Evolutionary conservation across 2,797 vertebrate species (phyloP), one percentile per base, ranked within the genome.

Genomic region (Hydrolagus colliei): DNA sequence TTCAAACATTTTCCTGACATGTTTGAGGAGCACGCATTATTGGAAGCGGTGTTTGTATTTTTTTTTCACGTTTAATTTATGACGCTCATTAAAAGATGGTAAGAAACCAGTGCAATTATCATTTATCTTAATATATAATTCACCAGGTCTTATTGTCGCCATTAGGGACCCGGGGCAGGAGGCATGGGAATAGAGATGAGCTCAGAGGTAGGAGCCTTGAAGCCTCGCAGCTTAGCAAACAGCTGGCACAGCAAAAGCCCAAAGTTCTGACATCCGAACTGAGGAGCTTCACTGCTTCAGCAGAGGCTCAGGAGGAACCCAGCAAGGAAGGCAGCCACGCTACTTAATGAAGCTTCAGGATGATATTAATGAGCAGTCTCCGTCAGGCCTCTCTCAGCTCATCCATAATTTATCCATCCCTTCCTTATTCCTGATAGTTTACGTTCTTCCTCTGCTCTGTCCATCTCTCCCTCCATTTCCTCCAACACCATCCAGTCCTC

Each of bases 111-210:
- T 94, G 95, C 95, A 97, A 98, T 98, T 97, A 98, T 97, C 96
- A 97, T 98, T 98, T 97, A 98, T 98, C 96, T 97, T 98, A 95
- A 98, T 98, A 97, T 97, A 98, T 98, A 98, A 98, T 98, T 98
- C 98, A 98, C 95, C 93, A 97, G 96, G 94, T 94, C 94, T 97
- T 94, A 92, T 95, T 97, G 95, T 96, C 95, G 93, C 94, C 92
- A 91, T 94, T 94, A 93, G 93, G 89, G 92, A 93, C 92, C 90
- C 88, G 86, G 92, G 92, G 94, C 94, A 92, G 93, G 93, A 92
- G 89, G 88, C 89, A 89, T 88, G 91, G 90, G 91, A 91, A 87
- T 91, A 73, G 68, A 88, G 90, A 90, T 87, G 88, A 89, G 86
- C 88, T 92, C 10, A 90, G 92, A 92, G 88, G 90, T 91, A 89